A percentile compares a stretch with the other conserved stretches of the same genome.
Evolutionary conservation across 2,888 invertebrate genomes (phyloP).

Genomic region (Isoperla grammatica): DNA sequence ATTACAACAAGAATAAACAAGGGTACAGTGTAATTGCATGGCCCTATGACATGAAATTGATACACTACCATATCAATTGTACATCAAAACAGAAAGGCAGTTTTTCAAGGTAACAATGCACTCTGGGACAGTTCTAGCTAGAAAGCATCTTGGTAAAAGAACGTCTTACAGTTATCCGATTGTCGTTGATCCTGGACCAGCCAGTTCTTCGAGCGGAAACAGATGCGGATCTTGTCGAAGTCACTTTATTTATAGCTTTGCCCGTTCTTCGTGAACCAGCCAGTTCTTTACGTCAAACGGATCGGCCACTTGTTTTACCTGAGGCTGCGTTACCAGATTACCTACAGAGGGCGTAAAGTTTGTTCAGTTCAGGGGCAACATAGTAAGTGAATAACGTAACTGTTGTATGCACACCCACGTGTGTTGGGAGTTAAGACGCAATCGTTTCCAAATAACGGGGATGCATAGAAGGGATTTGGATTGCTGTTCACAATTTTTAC

Average conservation of each 20-base stretch:
- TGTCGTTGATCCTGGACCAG: background rate
- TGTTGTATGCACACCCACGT: background rate
- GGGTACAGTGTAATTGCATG: too few relatives aligned
- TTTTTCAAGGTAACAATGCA: too few relatives aligned
- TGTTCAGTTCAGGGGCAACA: background rate
- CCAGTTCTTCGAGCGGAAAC: background rate
- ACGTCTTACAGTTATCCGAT: background rate
- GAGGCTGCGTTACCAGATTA: slow-evolving; percentile 5
- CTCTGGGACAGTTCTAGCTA: background rate
- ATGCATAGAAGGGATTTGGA: too few relatives aligned
- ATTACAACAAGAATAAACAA: background rate
- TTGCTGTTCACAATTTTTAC: too few relatives aligned
- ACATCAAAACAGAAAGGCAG: too few relatives aligned
- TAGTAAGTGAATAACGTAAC: background rate
- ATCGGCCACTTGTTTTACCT: slow-evolving; percentile 1
- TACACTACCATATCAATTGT: too few relatives aligned
- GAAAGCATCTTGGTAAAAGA: background rate
- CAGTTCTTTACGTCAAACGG: slow-evolving; percentile 14
- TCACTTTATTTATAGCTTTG: slow-evolving; percentile 3
- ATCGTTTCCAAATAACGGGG: too few relatives aligned
- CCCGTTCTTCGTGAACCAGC: slow-evolving; percentile 14
- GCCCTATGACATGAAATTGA: too few relatives aligned
- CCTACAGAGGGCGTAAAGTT: background rate
- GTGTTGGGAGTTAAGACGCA: background rate
- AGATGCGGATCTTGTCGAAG: background rate